Conservation (phyloP, 2,797 vertebrate genomes). For the Cyclopterus lumpus region DNA sequence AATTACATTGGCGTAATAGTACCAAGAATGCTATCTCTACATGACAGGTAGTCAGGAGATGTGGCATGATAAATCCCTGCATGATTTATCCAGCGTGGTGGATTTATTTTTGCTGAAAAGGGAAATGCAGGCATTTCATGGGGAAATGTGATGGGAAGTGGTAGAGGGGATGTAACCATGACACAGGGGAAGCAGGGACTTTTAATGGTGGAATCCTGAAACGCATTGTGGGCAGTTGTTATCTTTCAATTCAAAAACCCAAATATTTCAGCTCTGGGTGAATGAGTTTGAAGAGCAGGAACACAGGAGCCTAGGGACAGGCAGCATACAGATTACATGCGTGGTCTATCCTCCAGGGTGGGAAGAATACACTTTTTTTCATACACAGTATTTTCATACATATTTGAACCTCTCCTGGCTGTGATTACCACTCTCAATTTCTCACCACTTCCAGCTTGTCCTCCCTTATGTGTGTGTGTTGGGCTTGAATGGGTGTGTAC, state of each 20-base stretch:
- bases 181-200: slow-evolving; percentile 38
- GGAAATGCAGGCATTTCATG: slow-evolving; percentile 42
- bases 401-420: slow-evolving; percentile 77
- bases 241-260: slow-evolving; percentile 71
- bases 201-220: slow-evolving; percentile 54
- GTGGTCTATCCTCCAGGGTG: slow-evolving; percentile 54
- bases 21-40: slow-evolving; percentile 68
- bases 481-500: slow-evolving; percentile 26
- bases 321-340: slow-evolving; percentile 66
- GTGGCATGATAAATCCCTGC: slow-evolving; percentile 71
- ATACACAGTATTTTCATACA: slow-evolving; percentile 71
- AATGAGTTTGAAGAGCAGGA: slow-evolving; percentile 73
- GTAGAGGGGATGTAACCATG: slow-evolving; percentile 46
- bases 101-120: slow-evolving; percentile 61
- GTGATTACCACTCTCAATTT: slow-evolving; percentile 75
- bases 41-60: slow-evolving; percentile 78
- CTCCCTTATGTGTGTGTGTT: slow-evolving; percentile 10
- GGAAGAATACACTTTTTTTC: slow-evolving; percentile 41
- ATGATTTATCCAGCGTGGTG: slow-evolving; percentile 63
- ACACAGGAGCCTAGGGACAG: slow-evolving; percentile 52
- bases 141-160: slow-evolving; percentile 55
- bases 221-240: slow-evolving; percentile 64
- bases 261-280: slow-evolving; percentile 66
- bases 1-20: slow-evolving; percentile 70
- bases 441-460: slow-evolving; percentile 46